Evolutionary conservation across 2,888 invertebrate genomes (phyloP), one percentile per base, ranked within the genome.

Genomic region (Acleris cristana): DNA sequence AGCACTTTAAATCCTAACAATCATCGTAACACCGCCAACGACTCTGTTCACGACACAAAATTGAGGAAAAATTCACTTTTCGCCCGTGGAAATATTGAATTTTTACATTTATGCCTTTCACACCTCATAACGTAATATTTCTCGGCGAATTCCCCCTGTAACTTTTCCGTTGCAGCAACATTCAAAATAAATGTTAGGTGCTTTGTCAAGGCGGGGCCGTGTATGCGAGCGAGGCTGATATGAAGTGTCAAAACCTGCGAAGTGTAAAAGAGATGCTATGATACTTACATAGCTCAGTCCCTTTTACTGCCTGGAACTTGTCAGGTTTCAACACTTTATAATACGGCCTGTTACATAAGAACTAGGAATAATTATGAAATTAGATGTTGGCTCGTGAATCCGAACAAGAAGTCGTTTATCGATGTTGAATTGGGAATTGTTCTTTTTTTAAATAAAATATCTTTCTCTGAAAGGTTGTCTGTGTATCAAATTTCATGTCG

Each of bases 51-150:
- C 78, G 79, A 77, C 81, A 80, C 77, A 79, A 84, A 88, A 89
- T 87, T 85, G 85, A 79, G 81, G 82, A 84, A 85, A 90, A 88
- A 86, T 83, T 85, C 74, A 82, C 84, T 85, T 82, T 84, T 86
- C 81, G 77, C 77, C 81, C 75, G 81, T 79, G 87, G 87, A 89
- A 90, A 91, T 90, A 91, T 92, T 90, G 90, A 91, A 89, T 90
- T 90, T 91, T 91, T 91, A 92, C 91, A 91, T 92, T 91, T 90
- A 92, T 92, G 89, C 86, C 84, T 89, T 92, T 92, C 84, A 92
- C 92, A 92, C 91, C 91, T 92, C 92, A 92, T 92, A 91, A 90
- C 90, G 90, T 90, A 91, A 92, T 92, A 91, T 90, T 89, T 92
- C 88, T 89, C 84, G 76, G 81, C 76, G 83, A 79, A 82, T 82